phyloP scores from a whole-genome alignment of 2,797 vertebrate species.

The Menidia menidia region DNA sequence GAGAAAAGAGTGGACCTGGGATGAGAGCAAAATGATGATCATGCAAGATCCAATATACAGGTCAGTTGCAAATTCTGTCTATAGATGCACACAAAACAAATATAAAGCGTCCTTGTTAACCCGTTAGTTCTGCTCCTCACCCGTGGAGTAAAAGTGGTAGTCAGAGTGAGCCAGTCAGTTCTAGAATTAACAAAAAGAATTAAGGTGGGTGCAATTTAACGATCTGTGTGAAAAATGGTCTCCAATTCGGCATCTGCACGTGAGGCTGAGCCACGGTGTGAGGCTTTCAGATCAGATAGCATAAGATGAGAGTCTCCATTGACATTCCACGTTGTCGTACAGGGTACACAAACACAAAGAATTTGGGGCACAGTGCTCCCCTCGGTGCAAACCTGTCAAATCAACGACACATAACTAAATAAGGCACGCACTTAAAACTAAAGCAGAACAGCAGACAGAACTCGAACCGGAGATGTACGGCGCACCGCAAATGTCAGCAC shows the following conservation, averaged over 20 bases:
- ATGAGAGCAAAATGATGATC: constrained; percentile 88
- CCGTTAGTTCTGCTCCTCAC: neutral
- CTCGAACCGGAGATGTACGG: no score
- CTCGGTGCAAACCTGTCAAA: no score
- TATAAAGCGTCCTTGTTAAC: neutral
- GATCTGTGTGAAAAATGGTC: constrained; percentile 15
- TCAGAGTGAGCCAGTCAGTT: constrained; percentile 13
- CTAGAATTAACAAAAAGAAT: constrained; percentile 5
- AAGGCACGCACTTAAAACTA: no score
- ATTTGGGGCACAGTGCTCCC: no score
- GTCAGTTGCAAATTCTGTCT: constrained; percentile 61
- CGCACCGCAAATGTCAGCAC: no score
- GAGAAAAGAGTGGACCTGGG: constrained; percentile 91
- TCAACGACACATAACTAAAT: no score
- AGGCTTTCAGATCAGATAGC: neutral
- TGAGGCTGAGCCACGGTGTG: constrained; percentile 11
- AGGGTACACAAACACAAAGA: no score
- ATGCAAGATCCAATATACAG: constrained; percentile 90
- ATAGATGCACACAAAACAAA: neutral
- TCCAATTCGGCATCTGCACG: neutral
- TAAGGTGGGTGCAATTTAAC: constrained; percentile 1
- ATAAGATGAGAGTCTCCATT: no score
- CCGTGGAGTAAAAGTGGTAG: neutral
- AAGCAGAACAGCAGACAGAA: no score
- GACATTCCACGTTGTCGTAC: no score